Conservation (phyloP, 2,797 vertebrate genomes). For the Mastacembelus armatus region DNA sequence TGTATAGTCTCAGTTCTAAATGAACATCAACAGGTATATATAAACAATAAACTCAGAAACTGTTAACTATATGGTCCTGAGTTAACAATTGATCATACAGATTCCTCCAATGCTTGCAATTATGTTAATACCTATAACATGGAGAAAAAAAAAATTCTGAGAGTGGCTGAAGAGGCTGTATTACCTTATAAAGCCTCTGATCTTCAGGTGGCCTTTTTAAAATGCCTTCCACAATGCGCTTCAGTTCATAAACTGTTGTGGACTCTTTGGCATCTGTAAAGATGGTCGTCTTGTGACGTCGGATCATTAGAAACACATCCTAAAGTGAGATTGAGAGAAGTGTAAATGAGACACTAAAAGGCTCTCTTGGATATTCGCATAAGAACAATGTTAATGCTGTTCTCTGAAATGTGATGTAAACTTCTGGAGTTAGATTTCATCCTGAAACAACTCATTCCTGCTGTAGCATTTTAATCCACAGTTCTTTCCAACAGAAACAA, state of each 20-base stretch:
- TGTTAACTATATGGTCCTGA: too few species aligned
- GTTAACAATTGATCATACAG: too few species aligned
- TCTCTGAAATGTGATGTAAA: neutral
- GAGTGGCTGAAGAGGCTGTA: too few species aligned
- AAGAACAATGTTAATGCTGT: neutral
- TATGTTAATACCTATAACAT: too few species aligned
- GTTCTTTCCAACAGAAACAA: neutral
- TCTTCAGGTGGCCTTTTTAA: conserved; percentile 87
- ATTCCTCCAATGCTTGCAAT: too few species aligned
- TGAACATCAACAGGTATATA: too few species aligned
- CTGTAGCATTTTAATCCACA: neutral
- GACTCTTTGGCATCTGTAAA: conserved; percentile 95
- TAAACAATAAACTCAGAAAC: too few species aligned
- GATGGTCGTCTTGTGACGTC: conserved; percentile 88
- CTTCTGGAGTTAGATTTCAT: neutral
- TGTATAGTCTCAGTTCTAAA: too few species aligned
- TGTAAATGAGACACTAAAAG: conserved; percentile 5
- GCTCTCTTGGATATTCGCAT: neutral
- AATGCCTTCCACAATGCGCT: conserved; percentile 90
- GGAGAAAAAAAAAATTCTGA: too few species aligned
- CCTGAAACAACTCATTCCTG: neutral
- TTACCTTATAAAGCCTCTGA: conserved; percentile 93
- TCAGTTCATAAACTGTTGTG: conserved; percentile 92
- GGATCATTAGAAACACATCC: conserved; percentile 87
- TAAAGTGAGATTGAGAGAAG: conserved; percentile 39